Conservation (phyloP, 2,888 invertebrate species). For the Clitarchus hookeri region DNA sequence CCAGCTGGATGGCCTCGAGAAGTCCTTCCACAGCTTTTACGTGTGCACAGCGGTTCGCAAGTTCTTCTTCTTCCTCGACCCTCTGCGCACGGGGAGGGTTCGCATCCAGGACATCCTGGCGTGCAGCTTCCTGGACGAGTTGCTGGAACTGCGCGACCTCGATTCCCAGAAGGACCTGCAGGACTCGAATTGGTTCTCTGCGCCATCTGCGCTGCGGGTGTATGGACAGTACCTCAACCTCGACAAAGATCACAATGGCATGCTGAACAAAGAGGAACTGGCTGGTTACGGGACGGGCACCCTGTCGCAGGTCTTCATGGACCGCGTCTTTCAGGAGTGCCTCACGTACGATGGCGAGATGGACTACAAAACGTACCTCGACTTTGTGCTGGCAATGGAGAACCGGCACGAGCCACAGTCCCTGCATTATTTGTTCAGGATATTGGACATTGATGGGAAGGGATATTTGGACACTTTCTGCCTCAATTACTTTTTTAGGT, state of each 20-base stretch:
- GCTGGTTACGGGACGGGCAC: slow-evolving; percentile 92
- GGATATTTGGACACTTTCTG: slow-evolving; percentile 90
- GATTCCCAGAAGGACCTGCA: slow-evolving; percentile 81
- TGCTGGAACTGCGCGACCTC: slow-evolving; percentile 85
- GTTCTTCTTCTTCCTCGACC: slow-evolving; percentile 95
- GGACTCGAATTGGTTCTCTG: slow-evolving; percentile 91
- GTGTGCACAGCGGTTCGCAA: slow-evolving; percentile 95
- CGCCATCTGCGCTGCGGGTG: slow-evolving; percentile 83
- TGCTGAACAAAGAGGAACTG: slow-evolving; percentile 90
- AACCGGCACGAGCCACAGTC: slow-evolving; percentile 91
- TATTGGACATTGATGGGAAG: slow-evolving; percentile 85
- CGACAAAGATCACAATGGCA: slow-evolving; percentile 93
- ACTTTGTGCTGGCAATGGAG: slow-evolving; percentile 91
- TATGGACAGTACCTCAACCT: slow-evolving; percentile 94
- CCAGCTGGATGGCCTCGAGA: slow-evolving; percentile 86
- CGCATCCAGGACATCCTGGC: slow-evolving; percentile 90
- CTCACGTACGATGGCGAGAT: slow-evolving; percentile 93
- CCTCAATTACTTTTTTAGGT: slow-evolving; percentile 88
- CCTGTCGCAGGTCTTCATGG: slow-evolving; percentile 86
- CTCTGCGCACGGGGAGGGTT: slow-evolving; percentile 83
- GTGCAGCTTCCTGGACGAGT: slow-evolving; percentile 88
- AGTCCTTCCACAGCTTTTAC: slow-evolving; percentile 94
- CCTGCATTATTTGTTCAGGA: slow-evolving; percentile 86
- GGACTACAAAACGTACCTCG: slow-evolving; percentile 97
- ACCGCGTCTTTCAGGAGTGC: slow-evolving; percentile 93